Percentiles rank a stretch among this genome's conserved stretches.
These are phyloP conservation scores for Felis chaus DNA, from an alignment of 2,113 vertebrate species.

Conservation along the genomic window DNA sequence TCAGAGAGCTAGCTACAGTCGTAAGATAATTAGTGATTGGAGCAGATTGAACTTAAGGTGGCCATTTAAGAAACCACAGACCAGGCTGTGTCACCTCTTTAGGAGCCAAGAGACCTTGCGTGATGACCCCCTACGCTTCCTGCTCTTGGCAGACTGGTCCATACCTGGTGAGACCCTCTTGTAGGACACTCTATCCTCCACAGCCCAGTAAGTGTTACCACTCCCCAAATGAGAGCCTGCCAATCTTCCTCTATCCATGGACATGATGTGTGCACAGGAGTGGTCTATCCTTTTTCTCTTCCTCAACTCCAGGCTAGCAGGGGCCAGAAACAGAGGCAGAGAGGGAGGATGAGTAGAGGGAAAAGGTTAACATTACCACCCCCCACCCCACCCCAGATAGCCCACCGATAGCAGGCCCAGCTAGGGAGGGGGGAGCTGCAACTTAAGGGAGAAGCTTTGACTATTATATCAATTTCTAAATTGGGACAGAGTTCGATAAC, in stretches of 20 bases:
- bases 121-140: not conserved
- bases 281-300: not conserved
- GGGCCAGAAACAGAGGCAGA: not conserved
- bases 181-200: not conserved
- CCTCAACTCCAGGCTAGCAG: not conserved
- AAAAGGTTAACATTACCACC: not conserved
- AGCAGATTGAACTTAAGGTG: not conserved
- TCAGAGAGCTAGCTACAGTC: not conserved
- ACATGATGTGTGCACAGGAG: not conserved
- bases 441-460: not conserved
- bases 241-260: not conserved
- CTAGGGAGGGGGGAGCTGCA: not conserved
- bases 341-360: not conserved
- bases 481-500: not conserved
- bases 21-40: not conserved
- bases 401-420: not conserved
- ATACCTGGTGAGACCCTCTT: not conserved
- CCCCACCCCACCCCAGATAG: not conserved
- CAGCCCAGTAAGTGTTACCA: not conserved
- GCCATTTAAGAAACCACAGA: not conserved
- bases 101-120: not conserved
- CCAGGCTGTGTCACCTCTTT: not conserved
- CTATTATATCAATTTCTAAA: not conserved
- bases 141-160: not conserved
- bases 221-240: not conserved